Base-by-base conservation (phyloP, 2,113 vertebrate genomes). In the Todiramphus saurophagus region DNA sequence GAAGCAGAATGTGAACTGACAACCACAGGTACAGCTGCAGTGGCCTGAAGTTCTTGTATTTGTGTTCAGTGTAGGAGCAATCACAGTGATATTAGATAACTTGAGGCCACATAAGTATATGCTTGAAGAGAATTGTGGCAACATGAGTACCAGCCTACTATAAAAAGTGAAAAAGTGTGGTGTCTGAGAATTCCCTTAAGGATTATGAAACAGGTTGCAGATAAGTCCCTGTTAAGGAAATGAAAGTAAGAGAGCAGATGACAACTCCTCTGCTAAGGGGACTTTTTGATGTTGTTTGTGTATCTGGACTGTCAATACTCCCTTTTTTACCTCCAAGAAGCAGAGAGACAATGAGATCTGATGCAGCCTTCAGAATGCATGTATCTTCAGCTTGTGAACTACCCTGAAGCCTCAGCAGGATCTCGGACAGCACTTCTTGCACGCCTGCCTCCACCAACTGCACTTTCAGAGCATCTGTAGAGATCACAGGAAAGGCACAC, bases 361-460 rank as follows among this genome's bases (percentile, higher is more conserved):
- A 99, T 37, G 98, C 98, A 33, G 99, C 98, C 96, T 99, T 99
- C 94, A 99, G 97, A 97, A 98, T 98, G 94, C 98, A 99, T 10
- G 98, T 97, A 43, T 99, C 98, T 48, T 99, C 98, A 50, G 98
- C 97, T 93, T 98, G 98, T 24, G 98, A 98, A 4, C 97, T 98
- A 39, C 97, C 98, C 67, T 98, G 98, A 73, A 99, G 98, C 64
- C 91, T 95, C 79, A 96, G 96, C 68, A 99, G 98, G 97, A 99
- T 98, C 83, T 98, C 97, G 0, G 98, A 98, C 56, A 99, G 95
- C 55, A 95, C 98, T 75, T 99, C 98, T 31, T 99, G 98, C 50
- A 99, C 97, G 2, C 98, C 98, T 12, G 98, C 98, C 53, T 99
- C 98, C 77, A 98, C 98, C 97, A 99, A 96, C 98, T 99, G 99